A percentile compares a stretch with the other conserved stretches of the same genome.
Conservation (phyloP, 2,888 invertebrate species). For the Acronicta alni region DNA sequence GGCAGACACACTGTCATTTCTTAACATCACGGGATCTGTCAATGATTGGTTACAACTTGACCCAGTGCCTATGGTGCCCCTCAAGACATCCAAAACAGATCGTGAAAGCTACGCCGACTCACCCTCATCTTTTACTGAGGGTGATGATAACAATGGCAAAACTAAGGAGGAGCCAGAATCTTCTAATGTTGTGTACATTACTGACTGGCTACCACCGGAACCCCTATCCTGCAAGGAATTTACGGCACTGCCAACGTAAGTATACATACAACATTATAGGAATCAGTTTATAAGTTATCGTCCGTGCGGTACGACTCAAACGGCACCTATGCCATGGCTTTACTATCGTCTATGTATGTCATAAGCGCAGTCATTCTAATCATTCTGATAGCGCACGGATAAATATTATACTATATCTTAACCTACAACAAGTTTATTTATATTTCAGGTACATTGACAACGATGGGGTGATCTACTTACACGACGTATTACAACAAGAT, state of each 20-base stretch:
- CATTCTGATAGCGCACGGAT: background rate
- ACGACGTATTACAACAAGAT: slow-evolving; percentile 72
- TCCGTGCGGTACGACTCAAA: too few relatives aligned
- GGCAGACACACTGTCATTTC: slow-evolving; percentile 73
- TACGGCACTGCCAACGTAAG: slow-evolving; percentile 90
- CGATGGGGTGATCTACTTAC: slow-evolving; percentile 83
- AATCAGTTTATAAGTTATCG: too few relatives aligned
- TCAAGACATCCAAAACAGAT: slow-evolving; percentile 49
- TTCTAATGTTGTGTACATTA: slow-evolving; percentile 72
- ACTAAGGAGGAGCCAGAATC: slow-evolving; percentile 31
- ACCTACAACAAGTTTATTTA: slow-evolving; percentile 4
- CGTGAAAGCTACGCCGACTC: slow-evolving; percentile 54
- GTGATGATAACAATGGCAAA: slow-evolving; percentile 37
- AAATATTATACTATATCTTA: background rate
- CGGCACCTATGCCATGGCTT: too few relatives aligned
- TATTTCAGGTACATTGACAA: slow-evolving; percentile 79
- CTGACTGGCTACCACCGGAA: slow-evolving; percentile 90
- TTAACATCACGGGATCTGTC: slow-evolving; percentile 78
- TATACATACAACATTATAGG: slow-evolving; percentile 59
- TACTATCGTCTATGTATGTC: too few relatives aligned
- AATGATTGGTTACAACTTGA: slow-evolving; percentile 81
- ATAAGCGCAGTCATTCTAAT: too few relatives aligned
- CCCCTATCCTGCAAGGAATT: slow-evolving; percentile 87
- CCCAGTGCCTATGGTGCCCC: slow-evolving; percentile 67
- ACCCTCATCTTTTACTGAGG: slow-evolving; percentile 46